These are phyloP conservation scores for Drosophila lacteicornis DNA, from an alignment of 1,140 invertebrate species.

Conservation along the genomic window DNA sequence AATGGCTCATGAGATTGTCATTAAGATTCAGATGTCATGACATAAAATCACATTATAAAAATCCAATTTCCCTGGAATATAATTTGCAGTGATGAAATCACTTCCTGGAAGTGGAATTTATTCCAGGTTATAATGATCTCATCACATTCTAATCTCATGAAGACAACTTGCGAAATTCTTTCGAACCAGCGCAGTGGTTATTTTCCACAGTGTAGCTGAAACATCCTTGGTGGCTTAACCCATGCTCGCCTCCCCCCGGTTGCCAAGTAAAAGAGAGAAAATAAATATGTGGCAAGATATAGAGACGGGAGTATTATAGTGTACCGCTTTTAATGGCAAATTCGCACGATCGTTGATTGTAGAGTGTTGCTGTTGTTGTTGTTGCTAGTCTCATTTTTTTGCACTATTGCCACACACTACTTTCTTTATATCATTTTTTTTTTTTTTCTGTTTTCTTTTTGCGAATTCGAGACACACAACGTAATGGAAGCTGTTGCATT, in stretches of 20 bases:
- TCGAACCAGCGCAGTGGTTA: not conserved
- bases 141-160: not conserved
- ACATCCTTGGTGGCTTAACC: slow-evolving; percentile 12
- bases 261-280: not conserved
- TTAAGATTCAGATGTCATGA: slow-evolving; percentile 1
- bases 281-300: slow-evolving; percentile 8
- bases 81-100: slow-evolving; percentile 6
- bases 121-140: slow-evolving; percentile 4
- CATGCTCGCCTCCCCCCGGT: not conserved
- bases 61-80: not conserved
- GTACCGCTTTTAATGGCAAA: slow-evolving; percentile 53
- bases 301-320: slow-evolving; percentile 8
- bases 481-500: slow-evolving; percentile 72
- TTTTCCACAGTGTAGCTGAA: not conserved
- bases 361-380: slow-evolving; percentile 24
- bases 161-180: not conserved
- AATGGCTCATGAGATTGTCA: not conserved
- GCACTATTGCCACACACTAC: slow-evolving; percentile 33
- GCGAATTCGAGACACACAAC: slow-evolving; percentile 61
- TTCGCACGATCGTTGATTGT: slow-evolving; percentile 56
- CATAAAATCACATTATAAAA: not conserved
- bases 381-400: slow-evolving; percentile 36
- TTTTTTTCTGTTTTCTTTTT: slow-evolving; percentile 37
- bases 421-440: slow-evolving; percentile 31
- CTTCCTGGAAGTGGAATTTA: slow-evolving; percentile 1